Conservation (phyloP, 2,113 vertebrate species). For the Ictalurus furcatus region DNA sequence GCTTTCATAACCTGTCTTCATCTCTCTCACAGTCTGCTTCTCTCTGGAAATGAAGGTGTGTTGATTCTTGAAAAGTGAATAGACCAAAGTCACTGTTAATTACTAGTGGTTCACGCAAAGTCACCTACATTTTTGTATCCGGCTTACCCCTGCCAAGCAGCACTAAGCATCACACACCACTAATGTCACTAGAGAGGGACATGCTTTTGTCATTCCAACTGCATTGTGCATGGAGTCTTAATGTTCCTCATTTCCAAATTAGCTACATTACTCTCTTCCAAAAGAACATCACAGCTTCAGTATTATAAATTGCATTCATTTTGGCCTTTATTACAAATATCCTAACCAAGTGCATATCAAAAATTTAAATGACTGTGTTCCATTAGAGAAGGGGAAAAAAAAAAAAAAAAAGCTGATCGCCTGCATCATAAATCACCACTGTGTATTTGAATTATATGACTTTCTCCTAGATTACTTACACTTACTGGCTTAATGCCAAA, state of each 20-base stretch:
- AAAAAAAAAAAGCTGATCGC: background rate
- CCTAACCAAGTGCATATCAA: background rate
- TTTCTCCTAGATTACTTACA: background rate
- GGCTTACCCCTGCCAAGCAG: background rate
- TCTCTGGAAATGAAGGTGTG: background rate
- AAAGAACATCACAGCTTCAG: background rate
- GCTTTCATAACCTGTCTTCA: constrained; percentile 11
- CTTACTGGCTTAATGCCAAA: background rate
- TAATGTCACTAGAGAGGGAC: background rate
- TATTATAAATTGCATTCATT: background rate
- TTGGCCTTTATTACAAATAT: background rate
- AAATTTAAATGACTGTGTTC: background rate
- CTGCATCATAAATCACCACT: background rate
- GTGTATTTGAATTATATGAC: background rate
- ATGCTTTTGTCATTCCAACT: background rate
- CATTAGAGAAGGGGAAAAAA: background rate
- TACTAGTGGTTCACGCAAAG: background rate
- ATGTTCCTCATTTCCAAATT: background rate
- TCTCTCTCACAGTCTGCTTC: constrained; percentile 12
- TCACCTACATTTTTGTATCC: background rate
- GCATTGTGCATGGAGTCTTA: background rate
- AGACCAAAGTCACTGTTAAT: background rate
- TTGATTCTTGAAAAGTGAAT: background rate
- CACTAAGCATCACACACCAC: background rate
- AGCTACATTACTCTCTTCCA: background rate